Conservation (phyloP, 2,888 invertebrate species). For the Lacanobia oleracea region DNA sequence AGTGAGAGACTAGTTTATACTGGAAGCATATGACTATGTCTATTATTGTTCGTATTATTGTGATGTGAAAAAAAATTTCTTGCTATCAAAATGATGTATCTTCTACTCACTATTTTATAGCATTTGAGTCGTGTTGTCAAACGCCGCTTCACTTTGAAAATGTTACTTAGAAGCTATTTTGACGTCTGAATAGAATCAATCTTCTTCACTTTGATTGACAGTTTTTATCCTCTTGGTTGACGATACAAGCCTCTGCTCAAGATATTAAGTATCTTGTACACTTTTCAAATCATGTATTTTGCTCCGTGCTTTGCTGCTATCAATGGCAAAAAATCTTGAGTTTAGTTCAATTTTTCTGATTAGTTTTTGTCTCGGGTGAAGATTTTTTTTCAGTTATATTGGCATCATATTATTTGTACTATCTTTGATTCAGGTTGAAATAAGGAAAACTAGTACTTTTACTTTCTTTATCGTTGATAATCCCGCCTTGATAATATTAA, state of each 20-base stretch:
- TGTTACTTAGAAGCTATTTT: constrained; percentile 1
- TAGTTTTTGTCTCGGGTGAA: not conserved
- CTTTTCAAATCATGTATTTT: not conserved
- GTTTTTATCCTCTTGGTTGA: constrained; percentile 4
- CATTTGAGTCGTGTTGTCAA: not conserved
- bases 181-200: constrained; percentile 36
- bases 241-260: constrained; percentile 3
- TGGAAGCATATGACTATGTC: not conserved
- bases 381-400: not conserved
- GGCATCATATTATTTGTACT: not conserved
- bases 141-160: not conserved
- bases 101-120: not conserved
- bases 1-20: not conserved
- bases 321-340: not conserved
- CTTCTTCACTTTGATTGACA: constrained; percentile 37
- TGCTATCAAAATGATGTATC: not conserved
- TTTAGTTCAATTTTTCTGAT: not conserved
- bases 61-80: not conserved
- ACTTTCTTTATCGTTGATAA: constrained; percentile 1
- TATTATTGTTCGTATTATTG: not conserved
- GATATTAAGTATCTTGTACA: constrained; percentile 12
- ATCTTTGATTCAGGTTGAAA: not conserved
- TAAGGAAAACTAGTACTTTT: not conserved
- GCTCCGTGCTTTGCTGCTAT: not conserved
- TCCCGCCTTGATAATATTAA: constrained; percentile 10